These are phyloP conservation scores for Lamprologus sp. DNA, from an alignment of 2,113 vertebrate species.

Conservation along the genomic window DNA sequence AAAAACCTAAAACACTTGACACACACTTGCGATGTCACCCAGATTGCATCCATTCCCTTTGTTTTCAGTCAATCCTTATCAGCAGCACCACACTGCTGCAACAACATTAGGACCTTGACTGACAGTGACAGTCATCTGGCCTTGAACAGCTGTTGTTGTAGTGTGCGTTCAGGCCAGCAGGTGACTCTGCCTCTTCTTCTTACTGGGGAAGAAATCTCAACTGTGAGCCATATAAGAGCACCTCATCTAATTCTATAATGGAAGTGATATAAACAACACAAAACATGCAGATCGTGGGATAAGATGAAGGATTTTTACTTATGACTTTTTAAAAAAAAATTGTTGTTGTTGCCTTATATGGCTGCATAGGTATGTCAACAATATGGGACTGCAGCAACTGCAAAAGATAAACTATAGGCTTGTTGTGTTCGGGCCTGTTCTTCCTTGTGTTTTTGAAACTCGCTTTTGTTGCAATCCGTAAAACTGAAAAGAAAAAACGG, in stretches of 20 bases:
- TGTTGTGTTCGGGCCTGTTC: neutral
- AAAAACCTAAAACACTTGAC: neutral
- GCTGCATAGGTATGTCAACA: neutral
- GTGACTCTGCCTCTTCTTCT: neutral
- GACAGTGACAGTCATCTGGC: conserved; percentile 14
- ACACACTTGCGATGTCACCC: neutral
- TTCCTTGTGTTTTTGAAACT: neutral
- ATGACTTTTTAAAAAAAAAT: neutral
- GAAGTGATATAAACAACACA: neutral
- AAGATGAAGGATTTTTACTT: neutral
- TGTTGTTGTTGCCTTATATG: neutral
- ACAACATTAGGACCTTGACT: neutral
- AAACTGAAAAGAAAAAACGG: neutral
- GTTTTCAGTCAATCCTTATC: neutral
- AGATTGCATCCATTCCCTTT: neutral
- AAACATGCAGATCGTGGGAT: neutral
- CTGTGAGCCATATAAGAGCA: neutral
- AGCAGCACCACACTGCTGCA: neutral
- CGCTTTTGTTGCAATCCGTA: neutral
- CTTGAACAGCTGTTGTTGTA: conserved; percentile 43
- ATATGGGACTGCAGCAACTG: neutral
- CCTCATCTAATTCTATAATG: neutral
- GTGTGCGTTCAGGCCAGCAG: conserved; percentile 26
- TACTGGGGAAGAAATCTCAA: neutral
- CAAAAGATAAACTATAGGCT: neutral